Evolutionary conservation across 2,888 invertebrate genomes (phyloP).

Genomic region (Lydus trimaculatus): DNA sequence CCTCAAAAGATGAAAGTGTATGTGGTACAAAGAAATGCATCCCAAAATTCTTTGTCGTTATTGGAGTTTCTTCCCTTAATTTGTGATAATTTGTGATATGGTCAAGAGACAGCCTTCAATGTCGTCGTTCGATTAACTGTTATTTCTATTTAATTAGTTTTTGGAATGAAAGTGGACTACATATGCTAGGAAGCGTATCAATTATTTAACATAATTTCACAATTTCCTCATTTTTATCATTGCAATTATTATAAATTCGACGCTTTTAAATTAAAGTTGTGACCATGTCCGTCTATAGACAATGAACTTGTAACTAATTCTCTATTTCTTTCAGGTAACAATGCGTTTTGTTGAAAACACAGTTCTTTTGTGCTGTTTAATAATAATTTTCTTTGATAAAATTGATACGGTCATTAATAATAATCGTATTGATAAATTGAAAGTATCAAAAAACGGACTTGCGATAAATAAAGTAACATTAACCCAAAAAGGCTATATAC

Average conservation of each 20-base stretch:
- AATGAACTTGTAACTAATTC: slow-evolving; percentile 22
- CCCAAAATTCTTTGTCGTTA: too few relatives aligned
- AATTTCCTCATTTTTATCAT: neutral
- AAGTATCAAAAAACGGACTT: neutral
- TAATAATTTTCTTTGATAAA: slow-evolving; percentile 21
- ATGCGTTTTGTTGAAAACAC: slow-evolving; percentile 32
- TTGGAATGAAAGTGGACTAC: neutral
- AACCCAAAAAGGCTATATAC: slow-evolving; percentile 74
- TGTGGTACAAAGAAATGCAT: neutral
- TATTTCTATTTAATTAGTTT: neutral
- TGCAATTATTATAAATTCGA: too few relatives aligned
- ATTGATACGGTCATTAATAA: slow-evolving; percentile 33
- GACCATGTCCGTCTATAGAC: too few relatives aligned
- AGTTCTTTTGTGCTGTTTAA: slow-evolving; percentile 22
- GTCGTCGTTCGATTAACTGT: neutral
- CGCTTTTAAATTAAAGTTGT: too few relatives aligned
- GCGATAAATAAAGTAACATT: slow-evolving; percentile 67
- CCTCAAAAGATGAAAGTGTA: slow-evolving; percentile 1
- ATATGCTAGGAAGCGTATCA: neutral
- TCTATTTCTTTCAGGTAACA: slow-evolving; percentile 24
- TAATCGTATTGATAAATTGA: neutral
- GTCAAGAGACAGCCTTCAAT: too few relatives aligned
- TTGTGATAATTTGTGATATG: too few relatives aligned
- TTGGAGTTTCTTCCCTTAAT: too few relatives aligned
- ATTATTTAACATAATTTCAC: neutral